A percentile compares a stretch with the other conserved stretches of the same genome.
These are phyloP conservation scores for Mactromeris polynyma DNA, from an alignment of 2,888 invertebrate species.

Conservation along the genomic window DNA sequence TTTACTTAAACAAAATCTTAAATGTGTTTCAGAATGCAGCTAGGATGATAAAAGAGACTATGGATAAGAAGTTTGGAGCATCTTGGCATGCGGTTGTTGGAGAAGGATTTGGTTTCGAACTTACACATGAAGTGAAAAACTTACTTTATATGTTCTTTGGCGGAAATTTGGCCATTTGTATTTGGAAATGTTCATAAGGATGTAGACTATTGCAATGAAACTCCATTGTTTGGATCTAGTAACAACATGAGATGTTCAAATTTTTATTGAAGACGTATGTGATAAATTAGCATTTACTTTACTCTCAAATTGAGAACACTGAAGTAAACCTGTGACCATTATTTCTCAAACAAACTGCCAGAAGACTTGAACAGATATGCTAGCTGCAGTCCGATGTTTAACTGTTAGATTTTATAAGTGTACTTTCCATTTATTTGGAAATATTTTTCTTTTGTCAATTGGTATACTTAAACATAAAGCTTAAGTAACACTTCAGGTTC, in stretches of 20 bases:
- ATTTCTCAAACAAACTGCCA: neutral
- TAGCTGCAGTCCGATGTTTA: neutral
- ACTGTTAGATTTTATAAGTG: neutral
- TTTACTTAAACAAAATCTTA: no score
- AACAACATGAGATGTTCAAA: neutral
- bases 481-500: neutral
- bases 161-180: slow-evolving; percentile 95
- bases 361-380: neutral
- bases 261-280: neutral
- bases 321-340: neutral
- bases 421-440: neutral
- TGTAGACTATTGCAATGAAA: slow-evolving; percentile 4
- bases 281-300: slow-evolving; percentile 8
- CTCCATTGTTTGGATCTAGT: neutral
- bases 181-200: slow-evolving; percentile 94
- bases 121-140: slow-evolving; percentile 95
- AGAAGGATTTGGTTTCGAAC: slow-evolving; percentile 97
- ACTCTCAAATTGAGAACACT: neutral
- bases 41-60: slow-evolving; percentile 96
- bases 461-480: neutral
- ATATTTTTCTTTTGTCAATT: neutral
- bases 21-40: slow-evolving; percentile 92
- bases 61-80: slow-evolving; percentile 98
- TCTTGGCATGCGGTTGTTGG: slow-evolving; percentile 98
- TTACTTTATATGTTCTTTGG: slow-evolving; percentile 90